Evolutionary conservation across 2,888 invertebrate genomes (phyloP).

Genomic region (Mimumesa dahlbomi): DNA sequence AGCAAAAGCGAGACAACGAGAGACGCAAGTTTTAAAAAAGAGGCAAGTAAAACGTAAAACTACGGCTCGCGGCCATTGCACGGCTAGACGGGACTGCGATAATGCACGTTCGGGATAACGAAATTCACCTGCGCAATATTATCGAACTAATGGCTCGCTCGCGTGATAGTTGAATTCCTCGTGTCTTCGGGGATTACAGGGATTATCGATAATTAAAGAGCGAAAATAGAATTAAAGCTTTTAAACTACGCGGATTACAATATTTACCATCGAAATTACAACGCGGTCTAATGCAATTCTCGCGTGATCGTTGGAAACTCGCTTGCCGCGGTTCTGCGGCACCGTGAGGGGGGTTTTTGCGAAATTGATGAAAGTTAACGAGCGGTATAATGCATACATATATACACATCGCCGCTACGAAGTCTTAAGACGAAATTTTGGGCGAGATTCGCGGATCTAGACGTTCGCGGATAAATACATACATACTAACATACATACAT

Average conservation of each 20-base stretch:
- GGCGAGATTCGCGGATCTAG: no score
- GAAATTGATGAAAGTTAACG: constrained; percentile 7
- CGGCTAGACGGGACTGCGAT: constrained; percentile 34
- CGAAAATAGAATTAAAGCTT: constrained; percentile 30
- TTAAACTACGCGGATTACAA: constrained; percentile 21
- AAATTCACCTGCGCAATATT: constrained; percentile 46
- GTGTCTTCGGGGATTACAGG: constrained; percentile 15
- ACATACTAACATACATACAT: neutral
- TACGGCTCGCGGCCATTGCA: neutral
- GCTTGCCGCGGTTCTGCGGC: neutral
- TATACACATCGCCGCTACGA: no score
- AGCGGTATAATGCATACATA: neutral
- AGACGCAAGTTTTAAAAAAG: constrained; percentile 28
- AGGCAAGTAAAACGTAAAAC: constrained; percentile 17
- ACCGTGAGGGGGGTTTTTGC: no score
- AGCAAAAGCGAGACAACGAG: constrained; percentile 40
- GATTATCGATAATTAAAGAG: constrained; percentile 27
- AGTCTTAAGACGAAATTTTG: no score
- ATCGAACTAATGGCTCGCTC: constrained; percentile 48
- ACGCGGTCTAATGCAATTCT: constrained; percentile 4
- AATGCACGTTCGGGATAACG: constrained; percentile 48
- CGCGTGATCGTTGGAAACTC: neutral
- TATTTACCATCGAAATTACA: neutral
- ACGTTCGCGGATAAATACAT: no score
- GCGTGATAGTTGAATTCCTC: constrained; percentile 44